A percentile compares a stretch with the other conserved stretches of the same genome.
Evolutionary conservation across 2,888 invertebrate species (phyloP).

Genomic region (Drosophila mercatorum): DNA sequence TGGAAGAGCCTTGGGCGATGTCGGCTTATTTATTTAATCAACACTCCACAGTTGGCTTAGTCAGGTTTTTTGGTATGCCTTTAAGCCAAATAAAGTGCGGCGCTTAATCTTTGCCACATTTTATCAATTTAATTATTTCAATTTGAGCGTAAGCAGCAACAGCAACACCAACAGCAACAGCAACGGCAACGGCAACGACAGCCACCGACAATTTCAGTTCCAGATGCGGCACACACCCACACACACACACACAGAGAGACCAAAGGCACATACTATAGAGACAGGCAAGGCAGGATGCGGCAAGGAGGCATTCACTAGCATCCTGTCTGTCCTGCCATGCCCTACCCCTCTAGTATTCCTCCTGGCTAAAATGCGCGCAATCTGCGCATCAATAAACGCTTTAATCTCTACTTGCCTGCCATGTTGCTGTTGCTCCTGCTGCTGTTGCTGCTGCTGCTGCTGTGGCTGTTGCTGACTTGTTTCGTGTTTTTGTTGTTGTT

Average conservation of each 20-base stretch:
- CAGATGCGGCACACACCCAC: conserved; percentile 57
- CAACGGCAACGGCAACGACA: conserved; percentile 50
- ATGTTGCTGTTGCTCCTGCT: conserved; percentile 60
- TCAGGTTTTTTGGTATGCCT: conserved; percentile 63
- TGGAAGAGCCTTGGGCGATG: conserved; percentile 54
- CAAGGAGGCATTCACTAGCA: conserved; percentile 52
- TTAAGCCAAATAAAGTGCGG: conserved; percentile 80
- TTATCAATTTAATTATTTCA: conserved; percentile 81
- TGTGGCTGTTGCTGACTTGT: conserved; percentile 43
- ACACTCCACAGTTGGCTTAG: conserved; percentile 80
- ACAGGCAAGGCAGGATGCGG: conserved; percentile 28
- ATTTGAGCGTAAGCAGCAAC: conserved; percentile 78
- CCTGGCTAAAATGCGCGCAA: conserved; percentile 81
- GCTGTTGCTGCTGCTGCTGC: conserved; percentile 31
- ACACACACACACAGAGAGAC: conserved; percentile 16
- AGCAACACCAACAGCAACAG: conserved; percentile 45
- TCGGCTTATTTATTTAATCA: conserved; percentile 79
- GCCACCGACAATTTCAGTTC: conserved; percentile 70
- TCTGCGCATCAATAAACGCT: conserved; percentile 80
- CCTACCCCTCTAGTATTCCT: conserved; percentile 48
- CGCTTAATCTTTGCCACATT: conserved; percentile 81
- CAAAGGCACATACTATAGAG: conserved; percentile 19
- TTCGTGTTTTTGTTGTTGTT: conserved; percentile 36
- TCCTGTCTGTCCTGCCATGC: conserved; percentile 48
- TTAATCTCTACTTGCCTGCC: conserved; percentile 79